These are phyloP conservation scores for Yponomeuta sedellus DNA, from an alignment of 2,888 invertebrate genomes.

Conservation along the genomic window DNA sequence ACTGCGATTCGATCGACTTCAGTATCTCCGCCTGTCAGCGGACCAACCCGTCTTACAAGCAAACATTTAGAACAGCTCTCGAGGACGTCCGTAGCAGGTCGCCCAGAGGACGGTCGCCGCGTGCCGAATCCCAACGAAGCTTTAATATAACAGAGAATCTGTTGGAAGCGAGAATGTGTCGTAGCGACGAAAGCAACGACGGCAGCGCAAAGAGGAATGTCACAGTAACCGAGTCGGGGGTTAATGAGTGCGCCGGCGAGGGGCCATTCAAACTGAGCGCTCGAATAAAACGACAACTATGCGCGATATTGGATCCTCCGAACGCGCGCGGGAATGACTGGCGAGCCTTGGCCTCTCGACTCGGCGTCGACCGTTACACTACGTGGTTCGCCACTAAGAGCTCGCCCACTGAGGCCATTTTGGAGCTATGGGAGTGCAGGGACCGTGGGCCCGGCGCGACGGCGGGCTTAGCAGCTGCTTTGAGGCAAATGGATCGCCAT, in stretches of 20 bases:
- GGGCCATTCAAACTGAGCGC: conserved; percentile 78
- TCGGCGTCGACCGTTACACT: conserved; percentile 96
- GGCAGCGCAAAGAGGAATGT: conserved; percentile 66
- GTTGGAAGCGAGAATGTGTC: conserved; percentile 63
- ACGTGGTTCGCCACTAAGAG: conserved; percentile 98
- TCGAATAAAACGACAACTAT: conserved; percentile 72
- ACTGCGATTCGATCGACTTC: conserved; percentile 68
- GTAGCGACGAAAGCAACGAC: conserved; percentile 68
- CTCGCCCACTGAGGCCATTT: conserved; percentile 96
- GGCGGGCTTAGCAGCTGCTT: conserved; percentile 79
- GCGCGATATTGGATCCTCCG: conserved; percentile 90
- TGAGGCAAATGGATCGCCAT: conserved; percentile 64
- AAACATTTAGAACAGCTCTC: conserved; percentile 67
- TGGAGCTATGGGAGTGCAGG: conserved; percentile 97
- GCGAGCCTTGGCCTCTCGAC: conserved; percentile 94
- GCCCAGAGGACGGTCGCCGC: conserved; percentile 65
- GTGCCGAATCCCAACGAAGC: conserved; percentile 64
- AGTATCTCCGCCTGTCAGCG: conserved; percentile 65
- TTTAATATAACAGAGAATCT: conserved; percentile 71
- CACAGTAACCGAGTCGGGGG: conserved; percentile 78
- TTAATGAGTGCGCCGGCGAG: conserved; percentile 77
- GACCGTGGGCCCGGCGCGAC: conserved; percentile 89
- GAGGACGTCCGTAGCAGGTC: conserved; percentile 66
- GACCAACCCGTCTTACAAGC: conserved; percentile 69
- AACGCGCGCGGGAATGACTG: conserved; percentile 96